Conservation (phyloP, 2,797 vertebrate genomes). For the Limnodromus scolopaceus region DNA sequence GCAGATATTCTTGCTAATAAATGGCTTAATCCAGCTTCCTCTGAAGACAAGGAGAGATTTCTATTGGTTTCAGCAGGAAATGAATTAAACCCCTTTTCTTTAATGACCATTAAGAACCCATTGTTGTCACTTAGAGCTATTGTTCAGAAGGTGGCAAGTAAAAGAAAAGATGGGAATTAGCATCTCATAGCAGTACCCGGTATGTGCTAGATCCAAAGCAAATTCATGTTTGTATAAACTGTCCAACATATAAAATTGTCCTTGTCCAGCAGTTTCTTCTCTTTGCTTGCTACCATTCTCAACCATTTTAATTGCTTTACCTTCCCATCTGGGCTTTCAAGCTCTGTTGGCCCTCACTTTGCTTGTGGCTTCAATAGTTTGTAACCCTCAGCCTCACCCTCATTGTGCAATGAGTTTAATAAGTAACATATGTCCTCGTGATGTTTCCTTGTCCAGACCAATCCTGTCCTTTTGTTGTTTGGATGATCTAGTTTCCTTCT, state of each 20-base stretch:
- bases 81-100: neutral
- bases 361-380: neutral
- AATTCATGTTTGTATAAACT: neutral
- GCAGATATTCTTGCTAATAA: neutral
- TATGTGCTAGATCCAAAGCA: neutral
- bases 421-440: neutral
- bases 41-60: neutral
- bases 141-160: neutral
- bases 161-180: neutral
- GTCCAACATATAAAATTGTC: neutral
- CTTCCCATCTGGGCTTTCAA: neutral
- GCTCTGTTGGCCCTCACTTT: neutral
- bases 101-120: neutral
- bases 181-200: neutral
- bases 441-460: neutral
- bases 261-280: neutral
- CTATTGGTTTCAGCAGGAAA: slow-evolving; percentile 30
- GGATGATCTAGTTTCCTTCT: slow-evolving; percentile 21
- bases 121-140: neutral
- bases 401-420: neutral
- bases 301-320: neutral
- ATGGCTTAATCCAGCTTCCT: neutral
- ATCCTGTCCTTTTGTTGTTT: neutral
- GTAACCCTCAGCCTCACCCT: neutral
- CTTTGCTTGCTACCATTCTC: neutral